Evolutionary conservation across 2,888 invertebrate genomes (phyloP), one percentile per base, ranked within the genome.

Genomic region (Incurvaria masculella): DNA sequence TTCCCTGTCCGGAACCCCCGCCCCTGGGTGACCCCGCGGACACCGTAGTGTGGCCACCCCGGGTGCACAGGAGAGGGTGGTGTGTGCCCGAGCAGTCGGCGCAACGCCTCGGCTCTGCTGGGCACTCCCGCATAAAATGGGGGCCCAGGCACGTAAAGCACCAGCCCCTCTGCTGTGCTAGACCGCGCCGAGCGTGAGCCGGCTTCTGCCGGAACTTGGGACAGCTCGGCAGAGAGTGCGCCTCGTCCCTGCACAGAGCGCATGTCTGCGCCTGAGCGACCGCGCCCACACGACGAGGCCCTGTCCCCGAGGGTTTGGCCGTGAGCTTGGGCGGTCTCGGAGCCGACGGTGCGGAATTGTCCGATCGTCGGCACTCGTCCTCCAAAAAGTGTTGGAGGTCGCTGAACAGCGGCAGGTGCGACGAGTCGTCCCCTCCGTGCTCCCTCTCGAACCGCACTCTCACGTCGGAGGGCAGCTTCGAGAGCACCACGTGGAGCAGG

Each of bases 351-450:
- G n/a, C 33, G 14, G 11, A 14, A 21, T 17, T 23, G 14, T 43
- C 43, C 14, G 18, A 4, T 16, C 16, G 21, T 4, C 43, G 21
- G 21, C 43, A 43, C 18, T 43, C 43, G 16, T 43, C 43, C 26
- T 43, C 43, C 43, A 43, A 14, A n/a, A 43, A 43, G 19, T 21
- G 21, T 17, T 21, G 23, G 3, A 43, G 43, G 16, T 43, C 43
- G 11, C 5, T 20, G n/a, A 43, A 43, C 14, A 20, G 18, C 14
- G 43, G 21, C n/a, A 43, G 17, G 18, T 43, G 16, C 14, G 43
- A 21, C 14, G 43, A 5, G 5, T 17, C 17, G 23, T 43, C 26
- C 23, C 43, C 43, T 19, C 21, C 43, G 14, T 21, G 21, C 2
- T 21, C n/a, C 21, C 26, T 21, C 23, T 43, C 43, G 21, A 43